Percentiles rank a stretch among this genome's conserved stretches.
These are phyloP conservation scores for Ctenosaura bakeri DNA, from an alignment of 2,797 vertebrate species.

Conservation along the genomic window DNA sequence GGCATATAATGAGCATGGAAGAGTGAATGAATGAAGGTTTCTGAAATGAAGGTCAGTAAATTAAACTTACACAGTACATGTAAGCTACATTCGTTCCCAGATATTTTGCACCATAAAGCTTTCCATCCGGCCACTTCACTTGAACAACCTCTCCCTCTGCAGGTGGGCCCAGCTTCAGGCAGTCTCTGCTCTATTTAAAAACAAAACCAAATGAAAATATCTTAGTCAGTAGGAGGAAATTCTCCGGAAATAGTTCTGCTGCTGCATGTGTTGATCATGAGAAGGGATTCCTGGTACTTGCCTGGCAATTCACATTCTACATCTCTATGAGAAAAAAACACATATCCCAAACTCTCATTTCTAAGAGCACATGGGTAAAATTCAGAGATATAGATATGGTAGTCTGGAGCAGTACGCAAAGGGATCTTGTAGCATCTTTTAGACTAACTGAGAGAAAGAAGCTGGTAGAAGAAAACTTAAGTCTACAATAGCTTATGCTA, in stretches of 20 bases:
- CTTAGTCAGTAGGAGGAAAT: constrained; percentile 63
- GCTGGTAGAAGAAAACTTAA: too few species aligned
- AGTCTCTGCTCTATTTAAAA: constrained; percentile 91
- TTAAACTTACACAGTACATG: constrained; percentile 91
- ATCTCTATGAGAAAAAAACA: constrained; percentile 45
- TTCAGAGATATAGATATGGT: not conserved
- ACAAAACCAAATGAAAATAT: constrained; percentile 54
- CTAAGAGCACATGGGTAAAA: constrained; percentile 31
- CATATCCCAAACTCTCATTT: constrained; percentile 34
- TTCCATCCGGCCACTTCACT: constrained; percentile 97
- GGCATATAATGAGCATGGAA: constrained; percentile 6
- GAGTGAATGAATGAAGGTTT: constrained; percentile 1
- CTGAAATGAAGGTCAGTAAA: not conserved
- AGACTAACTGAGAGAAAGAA: too few species aligned
- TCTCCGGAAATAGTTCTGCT: constrained; percentile 57
- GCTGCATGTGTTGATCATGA: constrained; percentile 58
- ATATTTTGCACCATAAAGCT: constrained; percentile 95
- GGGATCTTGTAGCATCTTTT: too few species aligned
- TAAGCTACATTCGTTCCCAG: constrained; percentile 90
- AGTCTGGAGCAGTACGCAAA: too few species aligned
- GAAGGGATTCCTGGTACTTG: constrained; percentile 69
- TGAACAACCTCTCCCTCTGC: constrained; percentile 92
- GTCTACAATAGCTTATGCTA: too few species aligned
- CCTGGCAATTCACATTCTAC: constrained; percentile 45
- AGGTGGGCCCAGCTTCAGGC: constrained; percentile 91